Evolutionary conservation across 1,140 invertebrate genomes (phyloP).

Genomic region (Frieseomelitta varia): DNA sequence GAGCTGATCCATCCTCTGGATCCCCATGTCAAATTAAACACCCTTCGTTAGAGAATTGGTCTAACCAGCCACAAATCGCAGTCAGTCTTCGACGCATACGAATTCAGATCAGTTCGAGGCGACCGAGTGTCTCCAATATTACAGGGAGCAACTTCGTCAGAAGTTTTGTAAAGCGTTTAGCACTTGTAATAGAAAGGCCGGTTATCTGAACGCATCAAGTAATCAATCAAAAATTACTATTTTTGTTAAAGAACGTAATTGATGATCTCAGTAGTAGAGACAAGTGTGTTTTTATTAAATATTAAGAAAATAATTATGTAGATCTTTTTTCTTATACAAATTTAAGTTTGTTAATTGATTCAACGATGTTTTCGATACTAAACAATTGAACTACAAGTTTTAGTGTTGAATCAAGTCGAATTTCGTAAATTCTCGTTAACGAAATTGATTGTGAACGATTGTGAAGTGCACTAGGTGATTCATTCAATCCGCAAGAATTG

Average conservation of each 20-base stretch:
- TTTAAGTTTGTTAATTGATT: neutral
- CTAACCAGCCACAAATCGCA: constrained; percentile 23
- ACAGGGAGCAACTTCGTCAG: too few relatives aligned
- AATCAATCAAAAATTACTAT: neutral
- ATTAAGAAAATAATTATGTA: neutral
- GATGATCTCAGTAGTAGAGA: neutral
- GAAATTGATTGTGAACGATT: neutral
- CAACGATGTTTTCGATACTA: neutral
- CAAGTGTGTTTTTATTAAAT: neutral
- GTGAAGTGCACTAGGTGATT: neutral
- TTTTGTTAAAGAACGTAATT: neutral
- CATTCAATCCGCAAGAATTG: neutral
- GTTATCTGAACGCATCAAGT: neutral
- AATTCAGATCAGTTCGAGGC: neutral
- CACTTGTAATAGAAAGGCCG: neutral
- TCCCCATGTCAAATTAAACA: constrained; percentile 67
- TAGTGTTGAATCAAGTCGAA: neutral
- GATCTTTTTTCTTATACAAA: neutral
- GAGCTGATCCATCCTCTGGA: constrained; percentile 58
- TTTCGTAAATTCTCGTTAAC: neutral
- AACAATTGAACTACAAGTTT: neutral
- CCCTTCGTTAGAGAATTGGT: constrained; percentile 62
- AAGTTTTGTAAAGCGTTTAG: neutral
- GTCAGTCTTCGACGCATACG: constrained; percentile 13
- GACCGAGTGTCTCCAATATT: neutral